Conservation (phyloP, 2,113 vertebrate species). For the Uria lomvia region DNA sequence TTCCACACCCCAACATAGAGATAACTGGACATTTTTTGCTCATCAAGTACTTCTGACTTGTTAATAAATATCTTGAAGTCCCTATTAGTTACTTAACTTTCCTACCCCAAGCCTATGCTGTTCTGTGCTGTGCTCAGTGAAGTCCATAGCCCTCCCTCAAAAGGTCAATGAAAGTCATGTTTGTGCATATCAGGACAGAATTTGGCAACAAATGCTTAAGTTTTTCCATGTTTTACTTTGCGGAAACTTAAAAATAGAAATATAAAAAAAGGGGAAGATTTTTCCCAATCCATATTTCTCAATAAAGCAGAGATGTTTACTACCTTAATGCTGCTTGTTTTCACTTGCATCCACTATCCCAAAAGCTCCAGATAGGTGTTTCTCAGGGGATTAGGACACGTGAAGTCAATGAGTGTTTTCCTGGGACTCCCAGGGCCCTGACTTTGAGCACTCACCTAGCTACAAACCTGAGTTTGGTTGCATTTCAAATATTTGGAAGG, state of each 20-base stretch:
- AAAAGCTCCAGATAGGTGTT: not conserved
- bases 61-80: not conserved
- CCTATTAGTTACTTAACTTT: not conserved
- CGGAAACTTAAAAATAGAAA: not conserved
- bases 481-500: not conserved
- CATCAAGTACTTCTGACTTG: not conserved
- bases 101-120: not conserved
- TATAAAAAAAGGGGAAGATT: not conserved
- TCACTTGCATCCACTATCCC: not conserved
- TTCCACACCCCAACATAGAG: not conserved
- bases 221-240: not conserved
- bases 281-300: not conserved
- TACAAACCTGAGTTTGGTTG: not conserved
- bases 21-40: not conserved
- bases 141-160: not conserved
- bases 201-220: not conserved
- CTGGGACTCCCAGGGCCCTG: not conserved
- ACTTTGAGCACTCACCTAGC: not conserved
- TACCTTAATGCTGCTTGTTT: not conserved
- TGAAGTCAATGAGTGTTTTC: not conserved
- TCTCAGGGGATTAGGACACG: not conserved
- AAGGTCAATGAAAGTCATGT: not conserved
- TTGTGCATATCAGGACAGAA: not conserved
- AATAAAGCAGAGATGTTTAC: not conserved
- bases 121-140: not conserved